Conservation (phyloP, 2,797 vertebrate genomes). For the Apogon hyalosoma region DNA sequence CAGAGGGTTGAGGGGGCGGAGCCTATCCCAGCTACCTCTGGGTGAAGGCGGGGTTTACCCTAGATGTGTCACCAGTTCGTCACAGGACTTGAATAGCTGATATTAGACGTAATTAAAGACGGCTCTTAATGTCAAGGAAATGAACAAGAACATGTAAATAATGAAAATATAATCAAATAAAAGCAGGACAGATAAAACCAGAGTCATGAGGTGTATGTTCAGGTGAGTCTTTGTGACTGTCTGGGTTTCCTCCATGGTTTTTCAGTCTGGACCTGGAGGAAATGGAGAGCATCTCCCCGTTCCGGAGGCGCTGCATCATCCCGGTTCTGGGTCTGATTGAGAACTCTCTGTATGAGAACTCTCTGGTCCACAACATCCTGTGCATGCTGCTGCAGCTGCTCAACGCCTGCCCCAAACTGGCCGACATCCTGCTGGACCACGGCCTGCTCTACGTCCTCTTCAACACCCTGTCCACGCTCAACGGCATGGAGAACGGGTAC, state of each 20-base stretch:
- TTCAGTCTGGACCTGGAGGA: slow-evolving; percentile 93
- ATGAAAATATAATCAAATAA: too few species aligned
- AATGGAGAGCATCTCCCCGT: slow-evolving; percentile 91
- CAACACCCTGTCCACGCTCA: slow-evolving; percentile 94
- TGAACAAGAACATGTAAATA: too few species aligned
- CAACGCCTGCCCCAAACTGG: slow-evolving; percentile 95
- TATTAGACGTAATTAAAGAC: too few species aligned
- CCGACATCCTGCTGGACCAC: slow-evolving; percentile 96
- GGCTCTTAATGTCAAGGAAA: too few species aligned
- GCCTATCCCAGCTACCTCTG: too few species aligned
- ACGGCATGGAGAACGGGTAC: slow-evolving; percentile 95
- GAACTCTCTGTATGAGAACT: slow-evolving; percentile 93
- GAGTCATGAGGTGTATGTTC: too few species aligned
- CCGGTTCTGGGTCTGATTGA: slow-evolving; percentile 95
- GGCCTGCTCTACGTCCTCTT: slow-evolving; percentile 96
- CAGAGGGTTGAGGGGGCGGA: too few species aligned
- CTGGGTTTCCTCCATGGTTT: not conserved
- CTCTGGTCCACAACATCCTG: slow-evolving; percentile 92
- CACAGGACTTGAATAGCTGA: too few species aligned
- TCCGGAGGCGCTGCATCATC: slow-evolving; percentile 94
- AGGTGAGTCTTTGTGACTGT: not conserved
- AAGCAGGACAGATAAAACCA: too few species aligned
- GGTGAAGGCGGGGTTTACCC: too few species aligned
- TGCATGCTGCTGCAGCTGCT: slow-evolving; percentile 94
- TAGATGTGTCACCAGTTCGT: too few species aligned